A percentile compares a stretch with the other conserved stretches of the same genome.
Conservation (phyloP, 2,113 vertebrate genomes). For the Cathartes aura region DNA sequence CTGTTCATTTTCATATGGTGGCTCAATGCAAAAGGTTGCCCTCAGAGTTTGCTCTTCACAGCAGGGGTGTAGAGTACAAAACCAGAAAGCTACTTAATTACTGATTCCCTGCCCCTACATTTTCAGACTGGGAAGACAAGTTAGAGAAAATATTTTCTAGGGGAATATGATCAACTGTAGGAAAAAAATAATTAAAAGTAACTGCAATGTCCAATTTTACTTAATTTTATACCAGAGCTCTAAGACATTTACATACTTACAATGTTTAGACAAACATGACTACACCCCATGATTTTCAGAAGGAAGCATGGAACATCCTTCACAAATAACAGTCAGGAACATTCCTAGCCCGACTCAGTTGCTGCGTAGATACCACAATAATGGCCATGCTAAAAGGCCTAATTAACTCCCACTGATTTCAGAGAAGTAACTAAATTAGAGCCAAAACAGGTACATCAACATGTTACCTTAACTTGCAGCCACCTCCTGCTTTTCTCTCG, state of each 20-base stretch:
- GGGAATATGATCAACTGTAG: not conserved
- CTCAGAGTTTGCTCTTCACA: not conserved
- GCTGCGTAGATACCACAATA: not conserved
- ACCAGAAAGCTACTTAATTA: not conserved
- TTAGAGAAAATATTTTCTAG: not conserved
- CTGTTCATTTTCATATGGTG: rapidly evolving
- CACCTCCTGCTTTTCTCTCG: not conserved
- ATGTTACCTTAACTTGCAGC: not conserved
- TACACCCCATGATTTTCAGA: not conserved
- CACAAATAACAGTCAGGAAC: not conserved
- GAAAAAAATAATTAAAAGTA: not conserved
- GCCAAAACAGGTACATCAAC: not conserved
- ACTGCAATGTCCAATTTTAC: not conserved
- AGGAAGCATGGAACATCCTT: not conserved
- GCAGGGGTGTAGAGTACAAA: not conserved
- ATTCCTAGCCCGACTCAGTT: not conserved
- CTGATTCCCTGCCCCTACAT: not conserved
- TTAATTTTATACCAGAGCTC: not conserved
- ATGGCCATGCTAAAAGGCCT: not conserved
- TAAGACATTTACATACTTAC: not conserved
- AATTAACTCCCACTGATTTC: not conserved
- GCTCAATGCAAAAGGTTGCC: not conserved
- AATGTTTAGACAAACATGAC: not conserved
- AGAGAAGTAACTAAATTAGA: not conserved
- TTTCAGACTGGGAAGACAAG: not conserved